Percentiles rank a stretch among this genome's conserved stretches.
phyloP scores from a whole-genome alignment of 2,888 invertebrate species.

The Phyllotreta striolata region DNA sequence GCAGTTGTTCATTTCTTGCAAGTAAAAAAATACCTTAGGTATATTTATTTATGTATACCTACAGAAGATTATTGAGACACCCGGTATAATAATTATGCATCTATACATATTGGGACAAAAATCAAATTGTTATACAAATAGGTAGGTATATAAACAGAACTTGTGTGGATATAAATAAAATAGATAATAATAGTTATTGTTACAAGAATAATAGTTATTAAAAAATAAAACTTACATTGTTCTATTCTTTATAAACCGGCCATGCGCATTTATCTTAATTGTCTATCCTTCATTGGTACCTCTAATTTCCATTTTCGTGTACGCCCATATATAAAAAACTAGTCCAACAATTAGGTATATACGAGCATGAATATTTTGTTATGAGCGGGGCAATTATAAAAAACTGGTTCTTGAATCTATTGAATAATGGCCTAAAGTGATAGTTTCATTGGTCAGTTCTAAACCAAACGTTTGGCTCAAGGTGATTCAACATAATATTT shows the following conservation, averaged over 20 bases:
- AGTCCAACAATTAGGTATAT: slow-evolving; percentile 10
- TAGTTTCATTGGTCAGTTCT: slow-evolving; percentile 53
- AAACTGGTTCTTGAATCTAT: slow-evolving; percentile 50
- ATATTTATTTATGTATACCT: no score
- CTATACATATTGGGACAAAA: no score
- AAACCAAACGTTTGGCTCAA: slow-evolving; percentile 50
- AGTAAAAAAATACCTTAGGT: no score
- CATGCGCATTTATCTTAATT: neutral
- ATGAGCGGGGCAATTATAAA: slow-evolving; percentile 31
- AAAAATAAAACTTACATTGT: no score
- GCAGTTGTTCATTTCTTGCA: no score
- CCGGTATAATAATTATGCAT: no score
- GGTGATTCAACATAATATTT: slow-evolving; percentile 55
- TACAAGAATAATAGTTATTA: no score
- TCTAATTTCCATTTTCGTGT: slow-evolving; percentile 18
- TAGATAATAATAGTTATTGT: no score
- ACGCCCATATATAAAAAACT: slow-evolving; percentile 13
- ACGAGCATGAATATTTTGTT: slow-evolving; percentile 10
- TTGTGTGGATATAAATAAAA: no score
- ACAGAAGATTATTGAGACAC: no score
- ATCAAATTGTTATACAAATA: no score
- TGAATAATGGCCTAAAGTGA: slow-evolving; percentile 54
- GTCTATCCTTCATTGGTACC: slow-evolving; percentile 9
- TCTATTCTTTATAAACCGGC: slow-evolving; percentile 2
- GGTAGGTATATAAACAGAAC: no score